Evolutionary conservation across 2,113 vertebrate genomes (phyloP).

Genomic region (Lophotis ruficrista): DNA sequence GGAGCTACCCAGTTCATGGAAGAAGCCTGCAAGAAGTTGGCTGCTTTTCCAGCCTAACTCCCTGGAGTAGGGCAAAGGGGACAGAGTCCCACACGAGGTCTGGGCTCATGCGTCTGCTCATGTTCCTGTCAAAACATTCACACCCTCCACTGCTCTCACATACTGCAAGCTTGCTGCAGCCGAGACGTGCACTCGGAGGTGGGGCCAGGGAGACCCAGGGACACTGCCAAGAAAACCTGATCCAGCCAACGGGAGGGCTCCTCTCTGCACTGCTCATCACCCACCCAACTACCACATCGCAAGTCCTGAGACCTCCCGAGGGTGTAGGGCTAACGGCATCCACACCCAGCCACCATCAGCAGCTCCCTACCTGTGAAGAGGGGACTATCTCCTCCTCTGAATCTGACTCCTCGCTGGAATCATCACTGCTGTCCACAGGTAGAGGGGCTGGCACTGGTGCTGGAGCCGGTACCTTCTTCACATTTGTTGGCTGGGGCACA

Average conservation of each 20-base stretch:
- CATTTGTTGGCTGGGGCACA: background rate
- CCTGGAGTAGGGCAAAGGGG: background rate
- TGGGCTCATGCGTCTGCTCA: background rate
- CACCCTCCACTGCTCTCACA: background rate
- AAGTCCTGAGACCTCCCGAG: background rate
- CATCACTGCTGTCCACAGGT: conserved; percentile 13
- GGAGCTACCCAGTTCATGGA: background rate
- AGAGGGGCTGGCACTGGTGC: background rate
- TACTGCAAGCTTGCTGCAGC: background rate
- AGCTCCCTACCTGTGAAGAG: conserved; percentile 24
- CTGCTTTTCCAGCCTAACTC: background rate
- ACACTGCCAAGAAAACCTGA: background rate
- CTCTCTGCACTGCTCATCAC: background rate
- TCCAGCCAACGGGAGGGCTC: background rate
- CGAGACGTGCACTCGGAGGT: background rate
- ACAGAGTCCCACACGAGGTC: background rate
- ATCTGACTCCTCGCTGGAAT: conserved; percentile 46
- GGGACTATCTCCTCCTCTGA: conserved; percentile 47
- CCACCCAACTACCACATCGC: background rate
- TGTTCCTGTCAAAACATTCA: background rate
- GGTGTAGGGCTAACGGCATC: rapidly evolving
- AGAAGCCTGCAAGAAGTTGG: background rate
- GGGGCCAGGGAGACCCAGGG: rapidly evolving
- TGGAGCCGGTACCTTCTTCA: background rate
- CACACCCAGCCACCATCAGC: rapidly evolving